Evolutionary conservation across 2,797 vertebrate species (phyloP).

Genomic region (Rhinella marina): DNA sequence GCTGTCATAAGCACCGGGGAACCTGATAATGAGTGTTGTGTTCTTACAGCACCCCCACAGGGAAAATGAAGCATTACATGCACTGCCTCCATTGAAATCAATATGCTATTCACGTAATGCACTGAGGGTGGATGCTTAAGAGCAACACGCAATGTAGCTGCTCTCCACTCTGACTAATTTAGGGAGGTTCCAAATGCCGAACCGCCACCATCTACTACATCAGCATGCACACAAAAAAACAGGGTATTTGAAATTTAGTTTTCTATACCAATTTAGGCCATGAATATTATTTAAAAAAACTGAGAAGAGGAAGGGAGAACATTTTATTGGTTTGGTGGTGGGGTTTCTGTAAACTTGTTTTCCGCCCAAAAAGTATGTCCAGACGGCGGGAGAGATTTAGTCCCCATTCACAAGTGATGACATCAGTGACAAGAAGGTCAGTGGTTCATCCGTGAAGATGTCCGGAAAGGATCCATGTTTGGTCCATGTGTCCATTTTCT

Average conservation of each 20-base stretch:
- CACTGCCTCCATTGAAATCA: background rate
- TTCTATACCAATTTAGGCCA: background rate
- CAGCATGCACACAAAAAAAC: background rate
- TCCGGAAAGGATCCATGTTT: too few relatives aligned
- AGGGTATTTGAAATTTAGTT: background rate
- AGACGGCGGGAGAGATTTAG: conserved; percentile 30
- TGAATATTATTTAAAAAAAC: background rate
- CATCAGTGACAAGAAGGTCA: too few relatives aligned
- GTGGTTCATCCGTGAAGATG: too few relatives aligned
- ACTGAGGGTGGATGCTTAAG: background rate
- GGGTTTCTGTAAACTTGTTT: conserved; percentile 35
- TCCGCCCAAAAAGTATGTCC: conserved; percentile 29
- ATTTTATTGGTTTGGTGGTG: conserved; percentile 39
- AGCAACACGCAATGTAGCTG: background rate
- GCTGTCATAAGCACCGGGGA: background rate
- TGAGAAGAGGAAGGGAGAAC: background rate
- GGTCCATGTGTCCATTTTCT: too few relatives aligned
- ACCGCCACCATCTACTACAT: background rate
- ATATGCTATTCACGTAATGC: background rate
- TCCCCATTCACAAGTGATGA: too few relatives aligned
- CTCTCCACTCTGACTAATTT: background rate
- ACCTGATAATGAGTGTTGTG: background rate
- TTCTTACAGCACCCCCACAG: background rate
- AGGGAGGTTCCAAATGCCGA: background rate
- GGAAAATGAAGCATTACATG: background rate